A percentile compares a stretch with the other conserved stretches of the same genome.
Evolutionary conservation across 2,888 invertebrate genomes (phyloP).

Genomic region (Candidula unifasciata): DNA sequence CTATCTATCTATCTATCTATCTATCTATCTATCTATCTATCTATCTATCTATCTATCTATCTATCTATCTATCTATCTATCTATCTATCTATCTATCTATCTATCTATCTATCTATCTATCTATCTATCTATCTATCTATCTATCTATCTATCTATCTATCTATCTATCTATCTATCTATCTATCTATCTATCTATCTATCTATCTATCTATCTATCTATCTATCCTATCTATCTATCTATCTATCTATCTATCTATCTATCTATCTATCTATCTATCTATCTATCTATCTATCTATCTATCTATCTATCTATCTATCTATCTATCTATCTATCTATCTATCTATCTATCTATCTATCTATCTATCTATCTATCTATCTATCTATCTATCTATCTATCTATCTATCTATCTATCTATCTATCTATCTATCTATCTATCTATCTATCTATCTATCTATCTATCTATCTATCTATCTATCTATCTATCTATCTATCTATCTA

Average conservation of each 20-base stretch:
- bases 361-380: no score
- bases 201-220: neutral
- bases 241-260: neutral
- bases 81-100: slow-evolving; percentile 23
- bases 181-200: neutral
- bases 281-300: no score
- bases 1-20: neutral
- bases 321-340: no score
- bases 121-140: neutral
- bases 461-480: no score
- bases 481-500: no score
- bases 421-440: no score
- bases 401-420: no score
- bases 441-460: no score
- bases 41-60: slow-evolving; percentile 11
- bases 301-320: no score
- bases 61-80: slow-evolving; percentile 23
- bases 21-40: slow-evolving; percentile 6
- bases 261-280: no score
- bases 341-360: no score
- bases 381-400: no score
- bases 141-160: neutral
- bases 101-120: slow-evolving; percentile 21
- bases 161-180: neutral
- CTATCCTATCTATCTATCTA: neutral